Base-by-base conservation (phyloP, 1,140 invertebrate genomes). In the Akabosia matsudoensis region DNA sequence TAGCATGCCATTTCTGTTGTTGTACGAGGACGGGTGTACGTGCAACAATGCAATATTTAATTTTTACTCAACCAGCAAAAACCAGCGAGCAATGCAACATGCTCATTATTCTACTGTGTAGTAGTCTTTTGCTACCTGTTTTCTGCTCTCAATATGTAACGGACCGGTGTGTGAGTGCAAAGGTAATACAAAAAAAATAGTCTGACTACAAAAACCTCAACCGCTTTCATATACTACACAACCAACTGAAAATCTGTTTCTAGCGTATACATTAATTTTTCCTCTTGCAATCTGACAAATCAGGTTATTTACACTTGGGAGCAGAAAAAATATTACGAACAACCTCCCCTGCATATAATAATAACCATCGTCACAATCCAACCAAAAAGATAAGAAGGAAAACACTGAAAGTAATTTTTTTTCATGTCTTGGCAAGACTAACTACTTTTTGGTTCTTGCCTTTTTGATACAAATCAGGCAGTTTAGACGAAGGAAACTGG, bases 131-230 rank as follows among this genome's bases (percentile, higher is more conserved):
- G 18, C 37, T 67, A 67, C 61, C 61, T 67, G 61, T 67, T n/a
- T n/a, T 67, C 61, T 67, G 61, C 61, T 67, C 26, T 31, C 61
- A 67, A 28, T 67, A 67, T n/a, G 31, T 67, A 67, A 67, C 61
- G 61, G 61, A 31, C 61, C 61, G 28, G 22, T 67, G 61, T 31
- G 54, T 61, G 7, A 18, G 7, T 45, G 37, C n/a, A n/a, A n/a
- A n/a, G n/a, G n/a, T n/a, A n/a, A n/a, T n/a, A n/a, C n/a, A n/a
- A n/a, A n/a, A n/a, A n/a, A n/a, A n/a, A n/a, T n/a, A n/a, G n/a
- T n/a, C n/a, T n/a, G n/a, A n/a, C n/a, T n/a, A n/a, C n/a, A n/a
- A n/a, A n/a, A n/a, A 45, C 37, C 7, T 45, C 37, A 18, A 45
- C 37, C 18, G 37, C 37, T 45, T 7, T 10, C 18, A 45, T 18